These are phyloP conservation scores for Umimayanthus chanpuru DNA, from an alignment of 92 coral and sea anemone species.

Conservation along the genomic window DNA sequence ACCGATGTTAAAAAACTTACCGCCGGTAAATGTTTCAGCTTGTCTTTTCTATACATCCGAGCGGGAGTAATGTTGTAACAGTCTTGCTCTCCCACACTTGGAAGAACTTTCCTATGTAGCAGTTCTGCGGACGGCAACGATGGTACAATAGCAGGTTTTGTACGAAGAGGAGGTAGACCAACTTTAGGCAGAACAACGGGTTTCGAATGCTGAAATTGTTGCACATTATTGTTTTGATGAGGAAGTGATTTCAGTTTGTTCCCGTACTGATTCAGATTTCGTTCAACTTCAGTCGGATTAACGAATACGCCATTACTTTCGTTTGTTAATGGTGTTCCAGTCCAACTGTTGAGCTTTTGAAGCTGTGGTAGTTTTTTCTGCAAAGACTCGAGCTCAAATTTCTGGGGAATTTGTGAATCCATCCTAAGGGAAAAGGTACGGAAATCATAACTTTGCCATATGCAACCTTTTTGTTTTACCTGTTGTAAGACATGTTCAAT, in stretches of 20 bases:
- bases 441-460: neutral
- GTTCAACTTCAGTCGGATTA: neutral
- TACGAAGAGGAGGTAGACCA: neutral
- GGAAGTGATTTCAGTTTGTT: neutral
- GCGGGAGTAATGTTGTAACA: neutral
- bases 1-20: neutral
- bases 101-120: neutral
- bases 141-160: neutral
- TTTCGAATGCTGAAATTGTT: neutral
- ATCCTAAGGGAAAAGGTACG: neutral
- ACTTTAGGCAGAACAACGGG: neutral
- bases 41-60: neutral
- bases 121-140: neutral
- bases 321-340: neutral
- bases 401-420: neutral
- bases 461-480: neutral
- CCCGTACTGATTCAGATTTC: neutral
- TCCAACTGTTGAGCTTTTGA: slow-evolving; percentile 8
- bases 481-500: no score
- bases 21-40: neutral
- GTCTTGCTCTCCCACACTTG: neutral
- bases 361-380: neutral
- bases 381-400: neutral
- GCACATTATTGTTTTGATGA: neutral
- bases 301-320: neutral